phyloP scores from a whole-genome alignment of 1,140 invertebrate species.

The Heterodera schachtii region DNA sequence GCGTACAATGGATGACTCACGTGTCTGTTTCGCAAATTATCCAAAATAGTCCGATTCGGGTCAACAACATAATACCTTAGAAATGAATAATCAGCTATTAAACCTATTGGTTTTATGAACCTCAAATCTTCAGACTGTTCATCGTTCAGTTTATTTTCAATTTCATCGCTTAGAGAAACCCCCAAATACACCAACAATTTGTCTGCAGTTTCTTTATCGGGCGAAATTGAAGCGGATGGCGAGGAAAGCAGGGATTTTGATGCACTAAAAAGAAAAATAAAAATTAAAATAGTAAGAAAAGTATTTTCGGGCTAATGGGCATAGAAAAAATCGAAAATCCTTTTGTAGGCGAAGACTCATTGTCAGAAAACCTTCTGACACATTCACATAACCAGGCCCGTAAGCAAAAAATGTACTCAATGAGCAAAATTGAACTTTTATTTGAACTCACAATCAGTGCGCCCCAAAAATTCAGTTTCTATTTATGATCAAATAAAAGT shows the following conservation, averaged over 20 bases:
- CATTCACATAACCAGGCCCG: no score
- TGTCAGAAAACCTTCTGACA: no score
- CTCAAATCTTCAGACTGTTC: constrained; percentile 8
- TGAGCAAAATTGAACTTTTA: no score
- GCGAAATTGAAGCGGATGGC: neutral
- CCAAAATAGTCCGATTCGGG: constrained; percentile 25
- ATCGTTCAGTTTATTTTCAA: constrained; percentile 4
- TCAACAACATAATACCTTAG: constrained; percentile 26
- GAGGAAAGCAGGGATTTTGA: constrained; percentile 1
- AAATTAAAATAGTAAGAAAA: neutral
- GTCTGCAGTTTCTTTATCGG: neutral
- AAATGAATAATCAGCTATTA: neutral
- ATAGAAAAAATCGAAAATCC: no score
- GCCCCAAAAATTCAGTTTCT: no score
- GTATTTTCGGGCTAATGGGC: no score
- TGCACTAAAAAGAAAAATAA: neutral
- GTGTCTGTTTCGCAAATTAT: constrained; percentile 28
- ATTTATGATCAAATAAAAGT: no score
- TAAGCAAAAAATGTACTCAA: no score
- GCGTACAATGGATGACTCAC: neutral
- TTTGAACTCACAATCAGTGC: no score
- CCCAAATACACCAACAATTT: constrained; percentile 14
- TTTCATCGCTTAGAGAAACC: neutral
- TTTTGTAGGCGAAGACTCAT: no score
- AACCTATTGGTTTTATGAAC: neutral